Evolutionary conservation across 2,113 vertebrate species (phyloP).

Genomic region (Rhodinocichla rosea): DNA sequence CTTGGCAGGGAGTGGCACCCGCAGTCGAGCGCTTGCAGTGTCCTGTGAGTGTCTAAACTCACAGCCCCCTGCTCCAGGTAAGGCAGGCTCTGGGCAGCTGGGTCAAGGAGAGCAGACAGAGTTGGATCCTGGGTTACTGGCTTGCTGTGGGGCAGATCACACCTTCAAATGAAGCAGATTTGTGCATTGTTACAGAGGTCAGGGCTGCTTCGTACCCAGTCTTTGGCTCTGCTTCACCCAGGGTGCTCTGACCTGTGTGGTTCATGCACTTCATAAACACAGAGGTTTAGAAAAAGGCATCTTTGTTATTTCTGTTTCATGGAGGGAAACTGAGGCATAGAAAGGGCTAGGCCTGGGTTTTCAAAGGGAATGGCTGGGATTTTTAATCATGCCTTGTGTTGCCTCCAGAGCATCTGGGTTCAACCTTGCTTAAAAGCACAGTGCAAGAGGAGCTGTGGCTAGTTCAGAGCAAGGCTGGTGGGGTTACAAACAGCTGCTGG

Average conservation of each 20-base stretch:
- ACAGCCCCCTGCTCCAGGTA: accelerated
- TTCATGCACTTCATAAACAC: background rate
- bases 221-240: background rate
- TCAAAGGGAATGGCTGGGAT: background rate
- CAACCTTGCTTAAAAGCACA: background rate
- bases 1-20: background rate
- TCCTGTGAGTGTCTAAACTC: background rate
- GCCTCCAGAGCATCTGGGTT: background rate
- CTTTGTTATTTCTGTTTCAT: background rate
- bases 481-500: background rate
- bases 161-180: background rate
- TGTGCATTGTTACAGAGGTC: background rate
- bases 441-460: background rate
- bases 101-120: background rate
- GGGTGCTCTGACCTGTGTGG: background rate
- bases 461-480: background rate
- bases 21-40: accelerated
- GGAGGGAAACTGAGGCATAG: background rate
- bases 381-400: background rate
- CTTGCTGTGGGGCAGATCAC: background rate
- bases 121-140: background rate
- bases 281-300: background rate
- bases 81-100: background rate
- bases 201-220: background rate
- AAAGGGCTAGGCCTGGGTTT: background rate